phyloP scores from a whole-genome alignment of 2,888 invertebrate genomes.

The Emmelina monodactyla region DNA sequence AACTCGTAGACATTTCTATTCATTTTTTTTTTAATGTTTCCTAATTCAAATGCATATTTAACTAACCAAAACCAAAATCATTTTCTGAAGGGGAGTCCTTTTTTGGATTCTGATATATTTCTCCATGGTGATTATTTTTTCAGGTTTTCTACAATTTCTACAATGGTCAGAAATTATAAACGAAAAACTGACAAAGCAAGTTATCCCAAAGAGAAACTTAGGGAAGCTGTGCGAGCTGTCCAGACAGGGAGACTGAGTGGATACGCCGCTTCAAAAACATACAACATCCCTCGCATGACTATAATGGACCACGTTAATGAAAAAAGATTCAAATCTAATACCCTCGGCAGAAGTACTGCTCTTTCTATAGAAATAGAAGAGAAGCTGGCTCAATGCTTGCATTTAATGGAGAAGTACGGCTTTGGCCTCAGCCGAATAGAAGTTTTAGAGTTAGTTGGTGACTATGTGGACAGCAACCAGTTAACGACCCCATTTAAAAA shows the following conservation, averaged over 20 bases:
- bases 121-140: too few species aligned
- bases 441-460: constrained; percentile 2
- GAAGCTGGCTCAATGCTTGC: not conserved
- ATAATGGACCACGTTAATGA: constrained; percentile 2
- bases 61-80: too few species aligned
- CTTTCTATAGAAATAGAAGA: constrained; percentile 3
- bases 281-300: constrained; percentile 3
- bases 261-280: not conserved
- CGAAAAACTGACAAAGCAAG: not conserved
- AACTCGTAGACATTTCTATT: too few species aligned
- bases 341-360: constrained; percentile 2
- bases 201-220: not conserved
- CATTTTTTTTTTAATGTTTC: too few species aligned
- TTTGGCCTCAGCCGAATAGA: constrained; percentile 6
- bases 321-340: not conserved
- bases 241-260: not conserved
- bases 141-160: too few species aligned
- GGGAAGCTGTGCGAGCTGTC: not conserved
- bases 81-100: too few species aligned
- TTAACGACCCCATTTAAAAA: constrained; percentile 11
- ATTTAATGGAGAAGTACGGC: constrained; percentile 8
- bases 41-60: too few species aligned
- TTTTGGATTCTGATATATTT: too few species aligned
- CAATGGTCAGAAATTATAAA: not conserved
- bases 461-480: constrained; percentile 3